These are phyloP conservation scores for Microtus montanus DNA, from an alignment of 2,113 vertebrate species.

Conservation along the genomic window DNA sequence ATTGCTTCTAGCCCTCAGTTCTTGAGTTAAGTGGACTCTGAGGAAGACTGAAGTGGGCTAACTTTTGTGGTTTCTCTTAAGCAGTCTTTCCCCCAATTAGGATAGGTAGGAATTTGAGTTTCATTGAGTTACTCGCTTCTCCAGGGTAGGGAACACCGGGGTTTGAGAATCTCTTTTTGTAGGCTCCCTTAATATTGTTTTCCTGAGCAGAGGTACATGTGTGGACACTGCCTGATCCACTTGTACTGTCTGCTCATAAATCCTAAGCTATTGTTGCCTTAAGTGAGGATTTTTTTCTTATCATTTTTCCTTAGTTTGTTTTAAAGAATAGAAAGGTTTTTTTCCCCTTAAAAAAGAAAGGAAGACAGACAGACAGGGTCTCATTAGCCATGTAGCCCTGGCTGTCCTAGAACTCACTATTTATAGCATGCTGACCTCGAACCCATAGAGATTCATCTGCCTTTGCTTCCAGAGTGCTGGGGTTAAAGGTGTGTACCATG, in stretches of 20 bases:
- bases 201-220: neutral
- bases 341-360: neutral
- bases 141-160: neutral
- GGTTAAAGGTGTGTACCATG: neutral
- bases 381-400: neutral
- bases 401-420: neutral
- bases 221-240: neutral
- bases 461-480: neutral
- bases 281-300: neutral
- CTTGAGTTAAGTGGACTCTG: neutral
- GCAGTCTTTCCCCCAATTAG: too few species aligned
- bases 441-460: neutral
- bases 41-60: neutral
- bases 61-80: neutral
- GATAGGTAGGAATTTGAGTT: neutral
- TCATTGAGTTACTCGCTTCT: neutral
- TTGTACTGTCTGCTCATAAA: neutral
- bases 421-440: neutral
- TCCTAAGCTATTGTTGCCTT: neutral
- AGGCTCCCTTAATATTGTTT: neutral
- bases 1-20: neutral
- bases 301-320: neutral
- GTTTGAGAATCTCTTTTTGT: neutral
- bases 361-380: neutral
- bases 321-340: slow-evolving; percentile 34